Conservation (phyloP, 2,888 invertebrate genomes). For the Drosophila leonis region DNA sequence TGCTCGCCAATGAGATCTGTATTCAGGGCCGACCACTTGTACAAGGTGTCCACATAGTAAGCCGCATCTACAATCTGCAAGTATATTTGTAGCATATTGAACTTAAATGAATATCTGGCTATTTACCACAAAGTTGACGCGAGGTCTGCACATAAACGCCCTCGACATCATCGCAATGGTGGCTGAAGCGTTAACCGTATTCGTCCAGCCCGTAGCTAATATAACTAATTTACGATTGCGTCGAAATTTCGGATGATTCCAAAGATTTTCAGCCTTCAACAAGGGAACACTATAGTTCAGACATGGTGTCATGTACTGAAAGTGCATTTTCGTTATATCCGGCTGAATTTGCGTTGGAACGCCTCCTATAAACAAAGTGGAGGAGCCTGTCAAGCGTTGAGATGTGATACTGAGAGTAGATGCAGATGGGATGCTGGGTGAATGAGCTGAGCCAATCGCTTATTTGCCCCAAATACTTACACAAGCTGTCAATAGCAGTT, state of each 20-base stretch:
- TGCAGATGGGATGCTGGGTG: neutral
- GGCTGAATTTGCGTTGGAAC: slow-evolving; percentile 75
- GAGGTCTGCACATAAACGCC: slow-evolving; percentile 81
- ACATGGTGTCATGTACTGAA: slow-evolving; percentile 78
- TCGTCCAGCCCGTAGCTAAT: slow-evolving; percentile 84
- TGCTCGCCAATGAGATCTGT: slow-evolving; percentile 82
- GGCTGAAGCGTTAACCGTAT: slow-evolving; percentile 74
- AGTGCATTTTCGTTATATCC: slow-evolving; percentile 78
- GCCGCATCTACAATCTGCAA: slow-evolving; percentile 80
- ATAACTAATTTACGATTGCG: slow-evolving; percentile 76
- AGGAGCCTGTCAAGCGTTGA: slow-evolving; percentile 66
- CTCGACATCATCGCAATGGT: slow-evolving; percentile 72
- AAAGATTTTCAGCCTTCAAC: slow-evolving; percentile 71
- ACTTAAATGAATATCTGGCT: neutral
- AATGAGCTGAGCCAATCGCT: no score
- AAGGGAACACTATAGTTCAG: slow-evolving; percentile 79
- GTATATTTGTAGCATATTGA: neutral
- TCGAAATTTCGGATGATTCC: slow-evolving; percentile 78
- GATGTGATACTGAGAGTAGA: neutral
- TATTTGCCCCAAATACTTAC: slow-evolving; percentile 50
- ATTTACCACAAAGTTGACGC: slow-evolving; percentile 83
- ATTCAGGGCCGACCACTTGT: slow-evolving; percentile 84
- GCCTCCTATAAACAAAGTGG: slow-evolving; percentile 62
- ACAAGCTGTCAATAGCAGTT: slow-evolving; percentile 71
- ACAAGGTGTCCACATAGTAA: slow-evolving; percentile 81